Base-by-base conservation (phyloP, 1,140 invertebrate species). In the Saccostrea echinata region DNA sequence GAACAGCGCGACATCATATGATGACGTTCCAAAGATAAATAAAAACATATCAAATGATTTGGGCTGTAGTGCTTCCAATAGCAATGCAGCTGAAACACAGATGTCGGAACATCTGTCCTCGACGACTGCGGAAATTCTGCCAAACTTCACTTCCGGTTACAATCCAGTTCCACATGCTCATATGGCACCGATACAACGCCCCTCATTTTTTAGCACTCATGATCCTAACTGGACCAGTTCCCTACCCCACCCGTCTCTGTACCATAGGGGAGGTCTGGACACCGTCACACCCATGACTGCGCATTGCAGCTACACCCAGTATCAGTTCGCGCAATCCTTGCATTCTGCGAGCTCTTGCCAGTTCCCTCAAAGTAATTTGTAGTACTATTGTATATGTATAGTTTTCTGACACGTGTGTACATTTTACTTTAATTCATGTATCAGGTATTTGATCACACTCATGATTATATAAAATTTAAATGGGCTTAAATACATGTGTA, bases 261-360 rank as follows among this genome's bases (percentile, higher is more conserved):
- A 71, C 30, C 68, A 71, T 27, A 27, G 68, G 27, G 68, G 68
- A 30, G 68, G 68, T 9, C 33, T 71, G 68, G 68, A 71, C 24
- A 13, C 68, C 27, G 27, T 71, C 27, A 71, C 68, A 27, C 68
- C 68, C 13, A 71, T 71, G 68, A 71, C 68, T 13, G 68, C 68
- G 27, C 68, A 71, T 27, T 71, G 68, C 68, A 71, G 68, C 27
- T 71, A 71, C 30, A 71, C 68, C 11, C 68, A 71, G 68, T 71
- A 71, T 18, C 68, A 71, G 68, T 71, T 71, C 4, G 68, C 68
- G 27, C 68, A 71, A 27, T 71, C 68, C 11, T 27, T 71, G 16
- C 68, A 71, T 30, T 71, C 68, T 27, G 68, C 68, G 4, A 71
- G 30, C 27, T 33, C 68, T 8, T 71, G 68, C 27, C 68, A 71